These are phyloP conservation scores for Orthochromis malagaraziensis DNA, from an alignment of 2,113 vertebrate species.

Conservation along the genomic window DNA sequence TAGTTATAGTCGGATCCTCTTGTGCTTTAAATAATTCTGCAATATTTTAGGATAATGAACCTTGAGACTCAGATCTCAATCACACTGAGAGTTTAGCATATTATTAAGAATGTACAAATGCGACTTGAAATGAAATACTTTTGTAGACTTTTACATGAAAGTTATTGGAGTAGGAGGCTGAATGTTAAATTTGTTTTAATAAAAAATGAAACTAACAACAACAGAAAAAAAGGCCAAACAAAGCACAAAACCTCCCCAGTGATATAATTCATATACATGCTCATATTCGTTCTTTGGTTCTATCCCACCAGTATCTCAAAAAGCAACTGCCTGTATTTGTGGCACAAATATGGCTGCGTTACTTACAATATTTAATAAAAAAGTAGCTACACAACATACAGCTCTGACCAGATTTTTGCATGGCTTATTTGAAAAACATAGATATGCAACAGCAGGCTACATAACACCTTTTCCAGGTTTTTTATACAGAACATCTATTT, in stretches of 20 bases:
- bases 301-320: background rate
- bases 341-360: background rate
- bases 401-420: background rate
- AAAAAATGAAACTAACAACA: background rate
- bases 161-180: background rate
- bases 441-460: background rate
- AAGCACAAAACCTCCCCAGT: background rate
- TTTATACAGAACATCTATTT: background rate
- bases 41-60: conserved; percentile 7
- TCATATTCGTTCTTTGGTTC: background rate
- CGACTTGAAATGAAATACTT: background rate
- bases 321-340: background rate
- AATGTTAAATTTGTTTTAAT: background rate
- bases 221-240: background rate
- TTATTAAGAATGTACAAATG: background rate
- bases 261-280: background rate
- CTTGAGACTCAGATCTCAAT: background rate
- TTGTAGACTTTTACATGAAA: background rate
- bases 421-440: background rate
- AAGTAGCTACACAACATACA: background rate
- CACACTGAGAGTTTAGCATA: background rate
- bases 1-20: background rate
- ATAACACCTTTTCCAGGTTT: background rate
- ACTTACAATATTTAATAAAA: background rate
- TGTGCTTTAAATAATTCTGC: background rate